phyloP scores from a whole-genome alignment of 2,888 invertebrate genomes.

The Papilio gigon region DNA sequence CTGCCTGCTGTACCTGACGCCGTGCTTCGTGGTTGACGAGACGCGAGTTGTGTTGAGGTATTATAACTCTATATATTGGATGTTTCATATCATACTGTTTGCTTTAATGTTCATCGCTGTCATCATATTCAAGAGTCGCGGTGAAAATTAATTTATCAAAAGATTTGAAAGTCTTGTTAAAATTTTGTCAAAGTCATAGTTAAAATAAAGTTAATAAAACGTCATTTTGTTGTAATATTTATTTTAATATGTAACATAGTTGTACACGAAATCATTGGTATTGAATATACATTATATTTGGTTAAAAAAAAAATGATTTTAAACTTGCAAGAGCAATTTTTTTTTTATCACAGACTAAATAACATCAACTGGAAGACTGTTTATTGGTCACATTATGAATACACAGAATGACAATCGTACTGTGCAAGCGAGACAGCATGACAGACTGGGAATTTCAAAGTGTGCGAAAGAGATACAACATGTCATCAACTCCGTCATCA shows the following conservation, averaged over 20 bases:
- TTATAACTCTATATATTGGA: conserved; percentile 75
- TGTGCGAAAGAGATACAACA: not conserved
- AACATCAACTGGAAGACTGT: conserved; percentile 42
- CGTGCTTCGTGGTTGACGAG: conserved; percentile 63
- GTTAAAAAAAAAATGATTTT: not conserved
- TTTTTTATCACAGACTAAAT: conserved; percentile 43
- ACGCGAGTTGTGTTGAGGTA: conserved; percentile 56
- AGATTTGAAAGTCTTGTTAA: too few relatives aligned
- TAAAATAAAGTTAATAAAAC: conserved; percentile 25
- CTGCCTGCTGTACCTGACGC: conserved; percentile 71
- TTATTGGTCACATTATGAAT: conserved; percentile 39
- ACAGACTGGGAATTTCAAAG: not conserved
- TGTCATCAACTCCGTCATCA: not conserved
- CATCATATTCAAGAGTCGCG: conserved; percentile 52
- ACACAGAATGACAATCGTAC: too few relatives aligned
- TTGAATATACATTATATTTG: conserved; percentile 30
- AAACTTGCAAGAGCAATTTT: conserved; percentile 27
- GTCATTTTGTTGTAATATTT: not conserved
- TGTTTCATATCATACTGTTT: conserved; percentile 64
- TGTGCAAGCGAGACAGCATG: not conserved
- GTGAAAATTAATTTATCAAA: conserved; percentile 23
- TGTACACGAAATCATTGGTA: conserved; percentile 30
- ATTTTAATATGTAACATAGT: conserved; percentile 27
- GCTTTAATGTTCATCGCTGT: conserved; percentile 57
- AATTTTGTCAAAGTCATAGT: too few relatives aligned